These are phyloP conservation scores for Pocillopora grandis DNA, from an alignment of 92 coral and sea anemone genomes.

Conservation along the genomic window DNA sequence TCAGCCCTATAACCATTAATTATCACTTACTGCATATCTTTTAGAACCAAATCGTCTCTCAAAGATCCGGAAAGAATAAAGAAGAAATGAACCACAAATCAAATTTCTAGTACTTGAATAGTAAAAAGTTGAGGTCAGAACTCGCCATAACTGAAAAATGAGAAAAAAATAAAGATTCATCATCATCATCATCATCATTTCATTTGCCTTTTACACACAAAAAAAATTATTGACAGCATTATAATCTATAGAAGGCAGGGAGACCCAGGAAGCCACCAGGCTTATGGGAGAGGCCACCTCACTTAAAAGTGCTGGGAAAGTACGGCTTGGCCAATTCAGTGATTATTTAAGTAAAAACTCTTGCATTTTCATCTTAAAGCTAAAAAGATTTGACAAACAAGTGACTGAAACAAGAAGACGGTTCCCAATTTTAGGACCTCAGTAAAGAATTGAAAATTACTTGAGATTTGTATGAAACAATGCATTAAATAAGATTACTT, in stretches of 20 bases:
- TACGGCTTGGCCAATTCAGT: too few species aligned
- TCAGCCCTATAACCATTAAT: not conserved
- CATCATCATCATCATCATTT: not conserved
- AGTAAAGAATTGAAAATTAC: too few species aligned
- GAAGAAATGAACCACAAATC: slow-evolving; percentile 87
- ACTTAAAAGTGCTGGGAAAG: too few species aligned
- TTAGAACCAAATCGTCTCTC: slow-evolving; percentile 93
- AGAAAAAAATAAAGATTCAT: not conserved
- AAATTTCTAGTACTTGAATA: slow-evolving; percentile 82
- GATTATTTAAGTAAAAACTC: too few species aligned
- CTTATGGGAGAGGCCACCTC: too few species aligned
- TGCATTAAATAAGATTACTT: too few species aligned
- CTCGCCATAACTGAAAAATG: slow-evolving; percentile 63
- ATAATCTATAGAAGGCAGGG: not conserved
- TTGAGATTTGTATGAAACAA: too few species aligned
- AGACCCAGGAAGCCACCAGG: too few species aligned
- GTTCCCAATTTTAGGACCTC: too few species aligned
- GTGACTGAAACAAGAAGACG: too few species aligned
- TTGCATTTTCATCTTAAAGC: too few species aligned
- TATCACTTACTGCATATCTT: slow-evolving; percentile 83
- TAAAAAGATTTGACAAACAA: too few species aligned
- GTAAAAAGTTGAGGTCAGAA: slow-evolving; percentile 66
- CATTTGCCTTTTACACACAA: not conserved
- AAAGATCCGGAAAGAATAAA: slow-evolving; percentile 85
- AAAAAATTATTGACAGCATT: not conserved